Conservation (phyloP, 2,797 vertebrate species). For the Crocodylus rhombifer region DNA sequence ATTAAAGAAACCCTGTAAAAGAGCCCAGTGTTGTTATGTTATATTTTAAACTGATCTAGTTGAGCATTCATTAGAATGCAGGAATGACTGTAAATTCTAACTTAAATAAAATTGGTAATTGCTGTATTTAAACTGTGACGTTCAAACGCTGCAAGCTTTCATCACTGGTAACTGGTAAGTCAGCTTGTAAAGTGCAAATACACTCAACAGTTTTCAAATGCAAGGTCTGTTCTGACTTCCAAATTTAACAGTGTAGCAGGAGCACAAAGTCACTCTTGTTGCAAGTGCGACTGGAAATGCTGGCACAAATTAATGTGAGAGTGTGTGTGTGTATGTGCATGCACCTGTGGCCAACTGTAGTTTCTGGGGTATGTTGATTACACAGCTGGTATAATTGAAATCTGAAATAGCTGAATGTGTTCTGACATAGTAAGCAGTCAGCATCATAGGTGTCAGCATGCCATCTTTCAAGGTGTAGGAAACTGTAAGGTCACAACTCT, state of each 20-base stretch:
- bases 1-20: not conserved
- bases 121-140: conserved; percentile 30
- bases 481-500: not conserved
- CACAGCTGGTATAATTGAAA: conserved; percentile 3
- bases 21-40: not conserved
- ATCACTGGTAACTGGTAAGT: not conserved
- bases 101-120: conserved; percentile 24
- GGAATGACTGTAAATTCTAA: conserved; percentile 17
- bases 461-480: not conserved
- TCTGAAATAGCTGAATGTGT: not conserved
- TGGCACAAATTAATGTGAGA: conserved; percentile 17
- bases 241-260: not conserved
- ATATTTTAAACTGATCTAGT: not conserved
- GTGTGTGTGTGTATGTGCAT: not conserved
- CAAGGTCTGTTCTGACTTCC: conserved; percentile 14
- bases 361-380: not conserved
- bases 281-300: conserved; percentile 32
- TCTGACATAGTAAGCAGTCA: not conserved
- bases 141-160: conserved; percentile 17
- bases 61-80: not conserved
- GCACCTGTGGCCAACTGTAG: not conserved
- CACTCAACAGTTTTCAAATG: conserved; percentile 9
- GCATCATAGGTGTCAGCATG: not conserved
- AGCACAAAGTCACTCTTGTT: conserved; percentile 1
- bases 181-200: conserved; percentile 32